These are phyloP conservation scores for Euwallacea similis DNA, from an alignment of 1,140 invertebrate genomes.

Conservation along the genomic window DNA sequence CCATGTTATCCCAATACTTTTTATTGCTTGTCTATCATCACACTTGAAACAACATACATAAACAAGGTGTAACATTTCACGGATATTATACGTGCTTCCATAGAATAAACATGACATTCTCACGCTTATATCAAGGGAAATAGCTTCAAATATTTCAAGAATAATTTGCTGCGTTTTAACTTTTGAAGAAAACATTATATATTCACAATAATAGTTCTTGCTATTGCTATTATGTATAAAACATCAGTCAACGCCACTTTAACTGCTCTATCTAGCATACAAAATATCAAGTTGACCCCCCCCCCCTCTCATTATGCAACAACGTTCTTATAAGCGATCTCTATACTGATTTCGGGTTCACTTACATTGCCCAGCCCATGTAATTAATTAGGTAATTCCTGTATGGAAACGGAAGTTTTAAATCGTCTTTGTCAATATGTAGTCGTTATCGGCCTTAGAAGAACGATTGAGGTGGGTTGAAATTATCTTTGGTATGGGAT, in stretches of 20 bases:
- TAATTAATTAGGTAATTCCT: background rate
- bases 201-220: background rate
- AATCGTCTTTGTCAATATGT: background rate
- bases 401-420: background rate
- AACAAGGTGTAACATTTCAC: no score
- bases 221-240: background rate
- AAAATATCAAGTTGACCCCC: background rate
- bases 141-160: no score
- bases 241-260: background rate
- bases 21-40: no score
- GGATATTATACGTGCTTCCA: no score
- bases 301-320: background rate
- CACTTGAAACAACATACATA: no score
- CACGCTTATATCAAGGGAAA: no score
- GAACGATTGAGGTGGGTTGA: background rate
- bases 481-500: background rate
- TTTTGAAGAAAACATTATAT: background rate
- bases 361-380: background rate
- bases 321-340: background rate
- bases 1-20: no score
- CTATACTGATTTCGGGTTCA: slow-evolving; percentile 1
- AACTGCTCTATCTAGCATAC: background rate
- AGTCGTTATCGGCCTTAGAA: background rate
- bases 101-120: no score
- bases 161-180: no score